Evolutionary conservation across 2,888 invertebrate genomes (phyloP).

Genomic region (Eulithis prunata): DNA sequence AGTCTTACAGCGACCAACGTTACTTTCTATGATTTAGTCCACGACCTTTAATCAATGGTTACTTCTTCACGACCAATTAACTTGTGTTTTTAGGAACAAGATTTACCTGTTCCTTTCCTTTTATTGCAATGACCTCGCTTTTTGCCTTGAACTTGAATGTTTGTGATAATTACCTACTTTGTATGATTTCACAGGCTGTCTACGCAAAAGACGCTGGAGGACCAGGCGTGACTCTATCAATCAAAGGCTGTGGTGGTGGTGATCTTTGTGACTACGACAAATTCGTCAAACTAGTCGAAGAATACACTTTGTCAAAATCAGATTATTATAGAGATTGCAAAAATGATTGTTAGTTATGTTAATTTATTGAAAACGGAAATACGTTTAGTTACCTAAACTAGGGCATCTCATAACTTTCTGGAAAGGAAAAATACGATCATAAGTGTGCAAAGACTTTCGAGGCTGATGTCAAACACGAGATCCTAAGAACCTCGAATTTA

Average conservation of each 20-base stretch:
- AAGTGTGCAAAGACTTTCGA: neutral
- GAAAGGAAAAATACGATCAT: too few species aligned
- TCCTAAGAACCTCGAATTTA: neutral
- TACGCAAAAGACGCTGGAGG: constrained; percentile 72
- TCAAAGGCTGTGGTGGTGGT: constrained; percentile 74
- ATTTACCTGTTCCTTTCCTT: constrained; percentile 6
- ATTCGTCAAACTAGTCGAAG: constrained; percentile 69
- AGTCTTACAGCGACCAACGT: too few species aligned
- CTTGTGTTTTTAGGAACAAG: constrained; percentile 2
- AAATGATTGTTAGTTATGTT: constrained; percentile 16
- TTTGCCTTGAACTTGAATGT: neutral
- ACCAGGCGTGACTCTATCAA: constrained; percentile 60
- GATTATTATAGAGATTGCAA: constrained; percentile 55
- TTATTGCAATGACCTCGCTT: neutral
- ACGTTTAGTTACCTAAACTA: too few species aligned
- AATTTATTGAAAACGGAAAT: neutral
- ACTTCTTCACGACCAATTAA: neutral
- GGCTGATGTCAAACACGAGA: neutral
- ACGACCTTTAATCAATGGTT: too few species aligned
- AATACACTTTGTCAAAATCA: constrained; percentile 52
- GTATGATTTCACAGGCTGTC: constrained; percentile 66
- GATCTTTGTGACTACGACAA: constrained; percentile 76
- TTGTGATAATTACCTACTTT: neutral
- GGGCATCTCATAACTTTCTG: too few species aligned
- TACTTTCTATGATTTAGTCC: too few species aligned